phyloP scores from a whole-genome alignment of 2,888 invertebrate species.

The Phyllotreta cruciferae region DNA sequence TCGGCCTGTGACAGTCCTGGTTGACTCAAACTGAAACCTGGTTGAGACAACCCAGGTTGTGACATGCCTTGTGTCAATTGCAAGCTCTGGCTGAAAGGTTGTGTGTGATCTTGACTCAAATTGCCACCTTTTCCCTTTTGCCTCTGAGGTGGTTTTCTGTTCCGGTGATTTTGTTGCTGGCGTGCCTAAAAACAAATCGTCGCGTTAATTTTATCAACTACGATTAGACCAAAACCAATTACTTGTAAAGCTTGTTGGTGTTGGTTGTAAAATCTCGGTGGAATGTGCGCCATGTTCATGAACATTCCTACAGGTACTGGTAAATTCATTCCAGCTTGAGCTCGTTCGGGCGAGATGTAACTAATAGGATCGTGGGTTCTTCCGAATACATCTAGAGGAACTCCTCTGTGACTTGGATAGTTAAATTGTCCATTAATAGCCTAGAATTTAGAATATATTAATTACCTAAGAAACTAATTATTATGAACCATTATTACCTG shows the following conservation, averaged over 20 bases:
- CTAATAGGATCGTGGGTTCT: slow-evolving; percentile 89
- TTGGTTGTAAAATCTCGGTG: slow-evolving; percentile 78
- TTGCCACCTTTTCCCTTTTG: slow-evolving; percentile 40
- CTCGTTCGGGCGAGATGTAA: slow-evolving; percentile 87
- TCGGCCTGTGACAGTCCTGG: slow-evolving; percentile 76
- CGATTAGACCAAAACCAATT: slow-evolving; percentile 2
- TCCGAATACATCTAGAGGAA: slow-evolving; percentile 69
- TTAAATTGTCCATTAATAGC: slow-evolving; percentile 47
- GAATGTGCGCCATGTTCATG: slow-evolving; percentile 85
- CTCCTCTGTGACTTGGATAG: slow-evolving; percentile 41
- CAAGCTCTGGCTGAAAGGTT: slow-evolving; percentile 71
- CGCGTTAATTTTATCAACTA: background rate
- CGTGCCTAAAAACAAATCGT: slow-evolving; percentile 51
- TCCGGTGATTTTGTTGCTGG: slow-evolving; percentile 49
- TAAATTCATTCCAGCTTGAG: slow-evolving; percentile 78
- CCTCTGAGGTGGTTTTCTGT: slow-evolving; percentile 43
- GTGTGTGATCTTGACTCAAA: slow-evolving; percentile 58
- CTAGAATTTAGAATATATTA: slow-evolving; percentile 10
- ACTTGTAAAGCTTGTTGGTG: slow-evolving; percentile 72
- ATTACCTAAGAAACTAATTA: background rate
- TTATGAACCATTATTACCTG: slow-evolving; percentile 28
- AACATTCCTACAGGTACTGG: slow-evolving; percentile 96
- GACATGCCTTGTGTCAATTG: slow-evolving; percentile 74
- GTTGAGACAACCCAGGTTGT: slow-evolving; percentile 76
- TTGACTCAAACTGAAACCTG: slow-evolving; percentile 71